These are phyloP conservation scores for Pseudopodoces humilis DNA, from an alignment of 2,113 vertebrate genomes.

Conservation along the genomic window DNA sequence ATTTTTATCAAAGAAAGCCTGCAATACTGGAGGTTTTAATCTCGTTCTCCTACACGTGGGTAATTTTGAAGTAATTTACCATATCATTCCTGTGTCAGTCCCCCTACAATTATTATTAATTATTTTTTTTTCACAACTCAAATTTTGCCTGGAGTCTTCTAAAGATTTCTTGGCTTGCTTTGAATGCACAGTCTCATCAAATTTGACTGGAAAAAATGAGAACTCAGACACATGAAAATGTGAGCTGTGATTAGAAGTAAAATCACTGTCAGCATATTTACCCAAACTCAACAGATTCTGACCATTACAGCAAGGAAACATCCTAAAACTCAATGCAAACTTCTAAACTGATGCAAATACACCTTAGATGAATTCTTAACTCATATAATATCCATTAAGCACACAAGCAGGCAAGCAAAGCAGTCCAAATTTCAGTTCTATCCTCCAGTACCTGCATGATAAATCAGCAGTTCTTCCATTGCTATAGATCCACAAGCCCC, in stretches of 20 bases:
- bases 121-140: neutral
- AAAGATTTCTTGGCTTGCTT: neutral
- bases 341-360: neutral
- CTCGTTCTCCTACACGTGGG: neutral
- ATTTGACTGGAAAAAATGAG: neutral
- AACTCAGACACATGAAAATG: neutral
- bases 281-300: neutral
- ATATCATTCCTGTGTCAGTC: neutral
- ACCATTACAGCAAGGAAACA: neutral
- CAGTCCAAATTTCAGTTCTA: neutral
- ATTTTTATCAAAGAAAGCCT: neutral
- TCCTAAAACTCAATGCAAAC: neutral
- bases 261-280: neutral
- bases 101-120: rapidly evolving
- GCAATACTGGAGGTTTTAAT: neutral
- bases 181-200: neutral
- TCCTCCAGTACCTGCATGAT: rapidly evolving
- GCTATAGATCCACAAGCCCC: rapidly evolving
- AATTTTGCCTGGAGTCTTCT: neutral
- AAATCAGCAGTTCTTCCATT: neutral
- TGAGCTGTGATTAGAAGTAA: neutral
- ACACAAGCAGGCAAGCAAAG: neutral
- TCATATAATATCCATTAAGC: neutral
- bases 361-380: neutral
- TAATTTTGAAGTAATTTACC: neutral